phyloP scores from a whole-genome alignment of 2,888 invertebrate genomes.

The Meandrusa payeni region DNA sequence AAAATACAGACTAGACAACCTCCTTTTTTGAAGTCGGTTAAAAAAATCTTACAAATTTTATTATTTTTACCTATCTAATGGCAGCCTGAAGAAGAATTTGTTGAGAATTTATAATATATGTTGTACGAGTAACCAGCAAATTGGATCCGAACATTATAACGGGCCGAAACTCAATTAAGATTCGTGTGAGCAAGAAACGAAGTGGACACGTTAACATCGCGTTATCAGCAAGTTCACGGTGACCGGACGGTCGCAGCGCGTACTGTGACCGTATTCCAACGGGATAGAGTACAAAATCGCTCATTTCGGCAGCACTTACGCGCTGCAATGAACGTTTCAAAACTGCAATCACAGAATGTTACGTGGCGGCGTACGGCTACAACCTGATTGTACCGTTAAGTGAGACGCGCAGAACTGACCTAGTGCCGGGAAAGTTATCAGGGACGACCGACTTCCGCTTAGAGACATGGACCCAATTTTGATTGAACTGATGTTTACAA shows the following conservation, averaged over 20 bases:
- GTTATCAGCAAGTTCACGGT: slow-evolving; percentile 59
- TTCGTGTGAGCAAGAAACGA: slow-evolving; percentile 19
- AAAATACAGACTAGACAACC: too few relatives aligned
- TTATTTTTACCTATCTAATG: too few relatives aligned
- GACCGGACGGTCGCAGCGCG: slow-evolving; percentile 24
- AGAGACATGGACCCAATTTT: slow-evolving; percentile 45
- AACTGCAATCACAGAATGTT: slow-evolving; percentile 74
- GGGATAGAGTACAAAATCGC: slow-evolving; percentile 45
- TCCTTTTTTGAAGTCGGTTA: too few relatives aligned
- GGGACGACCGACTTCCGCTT: slow-evolving; percentile 64
- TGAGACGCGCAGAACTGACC: slow-evolving; percentile 77
- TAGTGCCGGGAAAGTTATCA: slow-evolving; percentile 77
- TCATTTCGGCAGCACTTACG: slow-evolving; percentile 34
- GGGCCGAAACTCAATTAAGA: slow-evolving; percentile 21
- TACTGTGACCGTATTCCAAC: slow-evolving; percentile 35
- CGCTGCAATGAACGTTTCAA: slow-evolving; percentile 60
- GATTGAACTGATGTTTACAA: slow-evolving; percentile 39
- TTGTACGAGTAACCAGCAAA: neutral
- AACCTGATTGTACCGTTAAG: slow-evolving; percentile 78
- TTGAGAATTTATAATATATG: neutral
- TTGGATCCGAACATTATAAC: slow-evolving; percentile 14
- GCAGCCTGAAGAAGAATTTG: too few relatives aligned
- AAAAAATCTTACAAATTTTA: too few relatives aligned
- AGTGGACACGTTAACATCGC: slow-evolving; percentile 25
- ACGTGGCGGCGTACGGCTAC: slow-evolving; percentile 69